A percentile compares a stretch with the other conserved stretches of the same genome.
Conservation (phyloP, 2,113 vertebrate genomes). For the Ptilonorhynchus violaceus region DNA sequence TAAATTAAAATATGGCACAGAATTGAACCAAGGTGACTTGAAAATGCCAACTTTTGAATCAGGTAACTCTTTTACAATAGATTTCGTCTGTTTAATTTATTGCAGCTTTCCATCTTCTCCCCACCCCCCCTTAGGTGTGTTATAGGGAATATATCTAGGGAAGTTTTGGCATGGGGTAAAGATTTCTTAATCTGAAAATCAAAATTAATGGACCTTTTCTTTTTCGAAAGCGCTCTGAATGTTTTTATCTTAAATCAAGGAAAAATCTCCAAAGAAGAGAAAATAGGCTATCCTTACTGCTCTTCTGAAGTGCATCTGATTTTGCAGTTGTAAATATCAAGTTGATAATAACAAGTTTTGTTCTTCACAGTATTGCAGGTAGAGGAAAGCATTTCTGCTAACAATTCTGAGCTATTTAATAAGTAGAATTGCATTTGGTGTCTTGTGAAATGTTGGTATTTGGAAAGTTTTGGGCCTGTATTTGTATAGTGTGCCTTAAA, state of each 20-base stretch:
- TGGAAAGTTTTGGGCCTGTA: background rate
- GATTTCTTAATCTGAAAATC: background rate
- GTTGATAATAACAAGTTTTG: background rate
- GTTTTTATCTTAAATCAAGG: background rate
- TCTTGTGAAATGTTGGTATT: background rate
- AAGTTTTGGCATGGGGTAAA: background rate
- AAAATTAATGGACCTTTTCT: background rate
- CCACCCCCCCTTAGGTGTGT: fast-evolving
- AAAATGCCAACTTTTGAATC: slow-evolving; percentile 98
- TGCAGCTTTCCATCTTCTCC: background rate
- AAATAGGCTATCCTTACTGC: background rate
- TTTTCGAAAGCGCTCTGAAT: background rate
- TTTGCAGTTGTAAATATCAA: background rate
- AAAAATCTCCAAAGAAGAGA: background rate
- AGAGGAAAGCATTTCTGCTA: background rate
- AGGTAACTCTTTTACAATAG: slow-evolving; percentile 74
- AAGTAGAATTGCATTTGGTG: background rate
- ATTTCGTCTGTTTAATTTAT: background rate
- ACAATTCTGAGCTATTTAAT: background rate
- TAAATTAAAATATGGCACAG: slow-evolving; percentile 99
- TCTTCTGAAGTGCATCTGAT: background rate
- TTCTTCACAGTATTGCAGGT: background rate
- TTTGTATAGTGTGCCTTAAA: background rate
- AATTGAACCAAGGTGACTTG: slow-evolving; percentile 95
- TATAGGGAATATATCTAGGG: background rate